Evolutionary conservation across 2,888 invertebrate species (phyloP).

Genomic region (Drosophila koepferae): DNA sequence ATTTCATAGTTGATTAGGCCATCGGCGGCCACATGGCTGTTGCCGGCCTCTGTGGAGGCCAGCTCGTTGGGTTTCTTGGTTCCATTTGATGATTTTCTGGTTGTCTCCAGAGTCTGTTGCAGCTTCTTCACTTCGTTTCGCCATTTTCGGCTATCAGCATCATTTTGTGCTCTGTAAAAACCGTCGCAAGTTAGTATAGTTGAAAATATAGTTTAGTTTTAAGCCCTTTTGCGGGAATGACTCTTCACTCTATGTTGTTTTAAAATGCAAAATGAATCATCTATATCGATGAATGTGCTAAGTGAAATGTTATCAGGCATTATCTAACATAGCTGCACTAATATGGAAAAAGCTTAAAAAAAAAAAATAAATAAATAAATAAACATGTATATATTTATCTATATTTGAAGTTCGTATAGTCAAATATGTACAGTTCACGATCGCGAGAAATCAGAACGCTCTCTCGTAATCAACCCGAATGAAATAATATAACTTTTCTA

Average conservation of each 20-base stretch:
- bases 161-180: constrained; percentile 86
- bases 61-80: constrained; percentile 63
- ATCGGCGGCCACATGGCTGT: constrained; percentile 62
- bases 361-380: too few species aligned
- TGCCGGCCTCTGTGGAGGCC: constrained; percentile 43
- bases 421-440: too few species aligned
- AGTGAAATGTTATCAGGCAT: too few species aligned
- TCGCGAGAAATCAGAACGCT: neutral
- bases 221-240: neutral
- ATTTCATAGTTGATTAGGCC: constrained; percentile 82
- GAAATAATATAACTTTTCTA: too few species aligned
- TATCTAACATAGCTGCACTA: too few species aligned
- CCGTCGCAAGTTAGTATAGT: constrained; percentile 2
- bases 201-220: neutral
- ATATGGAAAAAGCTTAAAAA: too few species aligned
- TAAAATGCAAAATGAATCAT: too few species aligned
- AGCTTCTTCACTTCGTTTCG: constrained; percentile 87
- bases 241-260: neutral
- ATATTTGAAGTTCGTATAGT: too few species aligned
- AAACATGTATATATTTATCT: too few species aligned
- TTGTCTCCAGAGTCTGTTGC: constrained; percentile 87
- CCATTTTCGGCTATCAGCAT: constrained; percentile 87
- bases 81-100: constrained; percentile 76
- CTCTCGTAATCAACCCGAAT: neutral
- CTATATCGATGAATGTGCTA: too few species aligned